A percentile compares a stretch with the other conserved stretches of the same genome.
phyloP scores from a whole-genome alignment of 1,140 invertebrate genomes.

The Eriocheir sinensis region DNA sequence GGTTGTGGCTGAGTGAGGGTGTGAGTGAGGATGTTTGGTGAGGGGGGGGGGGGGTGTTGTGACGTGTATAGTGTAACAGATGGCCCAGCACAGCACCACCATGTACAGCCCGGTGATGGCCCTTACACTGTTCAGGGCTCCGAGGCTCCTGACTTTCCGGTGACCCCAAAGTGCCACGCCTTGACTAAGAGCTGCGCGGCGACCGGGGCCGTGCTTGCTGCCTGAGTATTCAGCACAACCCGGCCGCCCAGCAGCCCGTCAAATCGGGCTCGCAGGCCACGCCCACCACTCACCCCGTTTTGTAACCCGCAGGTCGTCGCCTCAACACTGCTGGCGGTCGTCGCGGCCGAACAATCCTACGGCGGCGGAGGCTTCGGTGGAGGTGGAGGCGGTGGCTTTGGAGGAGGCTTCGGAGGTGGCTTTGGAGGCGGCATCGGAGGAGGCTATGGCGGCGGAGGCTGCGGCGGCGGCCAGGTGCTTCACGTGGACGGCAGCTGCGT shows the following conservation, averaged over 20 bases:
- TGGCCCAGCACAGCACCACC: too few species aligned
- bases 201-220: too few species aligned
- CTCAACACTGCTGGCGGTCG: not conserved
- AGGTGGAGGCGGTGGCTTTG: slow-evolving; percentile 42
- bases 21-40: not conserved
- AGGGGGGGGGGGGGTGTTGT: not conserved
- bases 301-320: not conserved
- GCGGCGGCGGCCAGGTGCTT: slow-evolving; percentile 64
- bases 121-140: not conserved
- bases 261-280: not conserved
- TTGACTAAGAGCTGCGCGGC: too few species aligned
- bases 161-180: not conserved
- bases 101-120: too few species aligned
- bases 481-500: slow-evolving; percentile 73
- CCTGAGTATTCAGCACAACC: too few species aligned
- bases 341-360: not conserved
- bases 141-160: not conserved
- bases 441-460: slow-evolving; percentile 53
- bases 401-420: slow-evolving; percentile 4
- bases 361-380: not conserved
- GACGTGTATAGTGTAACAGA: too few species aligned
- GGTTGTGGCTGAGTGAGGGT: too few species aligned
- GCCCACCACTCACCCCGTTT: not conserved
- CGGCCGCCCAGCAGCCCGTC: too few species aligned
- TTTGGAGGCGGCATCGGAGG: not conserved